Evolutionary conservation across 2,888 invertebrate species (phyloP), one percentile per base, ranked within the genome.

Genomic region (Lithophane semibrunnea): DNA sequence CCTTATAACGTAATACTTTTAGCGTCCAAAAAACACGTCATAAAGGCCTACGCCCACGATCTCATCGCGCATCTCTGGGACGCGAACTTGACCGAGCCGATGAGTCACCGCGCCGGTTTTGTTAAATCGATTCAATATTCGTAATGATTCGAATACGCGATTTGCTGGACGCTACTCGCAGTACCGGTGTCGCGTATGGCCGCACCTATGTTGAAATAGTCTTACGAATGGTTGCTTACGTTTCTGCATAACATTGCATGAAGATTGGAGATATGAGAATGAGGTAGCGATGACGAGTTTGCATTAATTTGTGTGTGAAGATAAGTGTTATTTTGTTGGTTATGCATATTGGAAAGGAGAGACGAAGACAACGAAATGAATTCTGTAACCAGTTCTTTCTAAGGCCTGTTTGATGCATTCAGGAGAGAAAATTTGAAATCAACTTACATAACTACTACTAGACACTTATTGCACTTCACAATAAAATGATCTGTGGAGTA

Each of bases 51-150:
- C 87, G 80, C 87, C 85, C 82, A 84, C 88, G 65, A 80, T 74
- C 70, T 66, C 86, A 49, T 37, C 86, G 47, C 82, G 75, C 73
- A 77, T 86, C 87, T 83, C 82, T 76, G 80, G 87, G 86, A 85
- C 88, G 84, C 86, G 91, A 92, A 91, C 92, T 92, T 92, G 92
- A 92, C 92, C 92, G 90, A 47, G 68, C 61, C 75, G 65, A 81
- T 92, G 92, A 92, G 83, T 92, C 92, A 92, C 67, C 69, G 79
- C 68, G 75, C 77, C 85, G 73, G 78, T 85, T 83, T 80, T 73
- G 74, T 73, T 73, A 74, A 83, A 88, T 88, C 86, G 84, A 89
- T 86, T 89, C 72, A 69, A 82, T 83, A 87, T 66, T 77, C 77
- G 73, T 79, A 83, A 87, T 83, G 80, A 80, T 75, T 21, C 58